These are phyloP conservation scores for Pachyramphus minor DNA, from an alignment of 2,113 vertebrate species.

Conservation along the genomic window DNA sequence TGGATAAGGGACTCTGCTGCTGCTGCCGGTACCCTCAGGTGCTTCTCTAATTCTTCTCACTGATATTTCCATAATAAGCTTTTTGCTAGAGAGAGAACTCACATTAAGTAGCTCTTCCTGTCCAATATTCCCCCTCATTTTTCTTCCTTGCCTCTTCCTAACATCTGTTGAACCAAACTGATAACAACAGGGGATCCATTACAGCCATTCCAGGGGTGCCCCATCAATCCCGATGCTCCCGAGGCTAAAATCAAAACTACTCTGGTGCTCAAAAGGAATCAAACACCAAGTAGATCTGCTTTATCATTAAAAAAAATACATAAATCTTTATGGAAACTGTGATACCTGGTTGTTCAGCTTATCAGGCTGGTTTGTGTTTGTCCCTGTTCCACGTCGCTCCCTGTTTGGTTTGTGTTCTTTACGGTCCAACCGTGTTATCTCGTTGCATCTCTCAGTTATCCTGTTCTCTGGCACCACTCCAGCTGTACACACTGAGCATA, in stretches of 20 bases:
- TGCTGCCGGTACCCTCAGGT: background rate
- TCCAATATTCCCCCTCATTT: constrained; percentile 10
- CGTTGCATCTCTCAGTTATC: background rate
- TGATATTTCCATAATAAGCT: constrained; percentile 12
- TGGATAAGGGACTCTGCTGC: background rate
- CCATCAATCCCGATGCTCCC: background rate
- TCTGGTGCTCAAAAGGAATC: background rate
- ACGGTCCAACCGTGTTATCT: background rate
- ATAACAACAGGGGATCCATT: background rate
- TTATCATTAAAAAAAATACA: no score
- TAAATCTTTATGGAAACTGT: background rate
- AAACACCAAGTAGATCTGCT: background rate
- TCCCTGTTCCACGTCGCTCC: background rate
- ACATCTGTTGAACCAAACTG: constrained; percentile 62
- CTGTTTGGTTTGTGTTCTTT: constrained; percentile 20
- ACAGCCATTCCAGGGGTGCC: background rate
- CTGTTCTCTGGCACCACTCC: background rate
- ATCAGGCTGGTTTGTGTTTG: background rate
- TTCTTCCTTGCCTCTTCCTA: constrained; percentile 30
- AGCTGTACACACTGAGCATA: background rate
- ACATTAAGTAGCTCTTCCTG: background rate
- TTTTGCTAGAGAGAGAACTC: background rate
- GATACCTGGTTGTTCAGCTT: background rate
- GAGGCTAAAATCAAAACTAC: background rate
- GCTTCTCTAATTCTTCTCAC: background rate